Evolutionary conservation across 2,113 vertebrate genomes (phyloP), one percentile per base, ranked within the genome.

Genomic region (Upupa epops): DNA sequence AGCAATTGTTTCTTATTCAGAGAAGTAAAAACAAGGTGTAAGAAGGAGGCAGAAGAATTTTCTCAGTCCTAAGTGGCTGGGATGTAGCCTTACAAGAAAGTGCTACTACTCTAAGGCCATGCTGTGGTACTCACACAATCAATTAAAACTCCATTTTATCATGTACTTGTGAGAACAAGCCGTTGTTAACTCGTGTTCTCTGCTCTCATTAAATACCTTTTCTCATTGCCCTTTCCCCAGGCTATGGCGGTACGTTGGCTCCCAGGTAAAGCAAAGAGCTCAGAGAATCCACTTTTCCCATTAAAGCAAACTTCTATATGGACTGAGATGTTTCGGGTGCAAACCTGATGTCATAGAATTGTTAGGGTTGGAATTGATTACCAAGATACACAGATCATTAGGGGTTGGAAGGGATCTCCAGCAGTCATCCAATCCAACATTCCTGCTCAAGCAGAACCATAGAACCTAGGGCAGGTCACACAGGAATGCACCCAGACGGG

Each of bases 211-310:
- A 87, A 96, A 89, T 29, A 86, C 61, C 56, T 94, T 92, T 95
- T 87, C 40, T 91, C 56, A 90, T 78, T 7, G 13, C 73, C 64
- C 37, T 86, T 94, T 76, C 79, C 92, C 36, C 92, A 93, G 72
- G 90, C 83, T 60, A 86, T 90, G 77, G 74, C 84, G 36, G 20
- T 93, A 93, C 31, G 3, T 85, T 93, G 60, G 85, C 90, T 96
- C 94, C 51, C 86, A 94, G 90, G 79, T 97, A 96, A 96, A 96
- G 92, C 90, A 88, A 96, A 95, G 54, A 88, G 82, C 86, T 95
- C 94, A 79, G 94, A 95, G 72, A 95, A 97, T 91, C 40, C 61
- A 69, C 85, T 92, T 96, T 85, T 83, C 89, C 86, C 68, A 95
- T 84, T 88, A 95, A 96, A 95, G 84, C 56, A 86, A 80, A 65